Evolutionary conservation across 2,797 vertebrate species (phyloP).

Genomic region (Phalanger gymnotis): DNA sequence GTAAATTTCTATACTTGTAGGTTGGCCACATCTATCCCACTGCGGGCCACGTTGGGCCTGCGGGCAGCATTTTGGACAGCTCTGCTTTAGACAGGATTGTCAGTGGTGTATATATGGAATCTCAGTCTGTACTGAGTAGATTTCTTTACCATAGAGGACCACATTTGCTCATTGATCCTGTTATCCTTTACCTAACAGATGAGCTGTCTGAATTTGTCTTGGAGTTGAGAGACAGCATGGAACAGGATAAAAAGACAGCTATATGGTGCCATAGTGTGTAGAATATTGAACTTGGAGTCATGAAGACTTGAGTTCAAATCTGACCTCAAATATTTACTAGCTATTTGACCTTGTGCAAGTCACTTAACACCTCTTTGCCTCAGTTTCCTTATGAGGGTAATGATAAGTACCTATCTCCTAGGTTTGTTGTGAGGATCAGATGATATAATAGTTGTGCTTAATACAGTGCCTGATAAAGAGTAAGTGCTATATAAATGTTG

Average conservation of each 20-base stretch:
- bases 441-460: background rate
- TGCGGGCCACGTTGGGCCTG: too few species aligned
- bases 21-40: too few species aligned
- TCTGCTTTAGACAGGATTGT: too few species aligned
- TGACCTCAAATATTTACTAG: background rate
- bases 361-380: background rate
- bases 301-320: background rate
- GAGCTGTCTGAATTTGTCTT: too few species aligned
- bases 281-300: background rate
- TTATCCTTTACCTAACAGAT: background rate
- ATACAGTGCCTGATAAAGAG: background rate
- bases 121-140: background rate
- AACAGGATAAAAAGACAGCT: background rate
- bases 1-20: too few species aligned
- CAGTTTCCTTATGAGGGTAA: background rate
- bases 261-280: background rate
- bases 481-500: background rate
- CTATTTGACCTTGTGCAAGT: background rate
- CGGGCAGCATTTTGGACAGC: too few species aligned
- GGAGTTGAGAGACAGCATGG: background rate
- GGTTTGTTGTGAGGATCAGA: background rate
- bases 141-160: background rate
- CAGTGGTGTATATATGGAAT: background rate
- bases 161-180: background rate
- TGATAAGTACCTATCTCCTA: background rate